These are phyloP conservation scores for Bufo bufo DNA, from an alignment of 2,113 vertebrate genomes.

Conservation along the genomic window DNA sequence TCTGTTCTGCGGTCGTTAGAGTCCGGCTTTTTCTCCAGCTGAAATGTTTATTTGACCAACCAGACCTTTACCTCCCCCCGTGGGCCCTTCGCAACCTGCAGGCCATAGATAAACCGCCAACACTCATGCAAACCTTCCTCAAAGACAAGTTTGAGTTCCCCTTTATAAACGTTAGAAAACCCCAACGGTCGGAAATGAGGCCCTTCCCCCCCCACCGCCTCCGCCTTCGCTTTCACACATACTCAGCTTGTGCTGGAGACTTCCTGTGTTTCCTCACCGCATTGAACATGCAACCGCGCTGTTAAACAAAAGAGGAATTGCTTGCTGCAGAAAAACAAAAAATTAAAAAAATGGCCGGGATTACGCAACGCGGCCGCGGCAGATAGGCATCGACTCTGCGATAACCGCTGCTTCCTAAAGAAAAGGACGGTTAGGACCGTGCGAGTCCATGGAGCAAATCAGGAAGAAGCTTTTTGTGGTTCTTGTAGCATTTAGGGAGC, in stretches of 20 bases:
- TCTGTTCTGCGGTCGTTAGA: neutral
- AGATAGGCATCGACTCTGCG: neutral
- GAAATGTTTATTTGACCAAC: neutral
- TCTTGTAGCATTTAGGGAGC: neutral
- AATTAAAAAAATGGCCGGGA: neutral
- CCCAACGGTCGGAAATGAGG: neutral
- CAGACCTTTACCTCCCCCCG: neutral
- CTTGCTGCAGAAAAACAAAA: neutral
- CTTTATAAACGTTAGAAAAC: neutral
- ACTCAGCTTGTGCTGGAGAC: neutral
- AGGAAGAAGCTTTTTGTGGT: neutral
- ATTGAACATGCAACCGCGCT: constrained; percentile 26
- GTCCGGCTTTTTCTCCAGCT: neutral
- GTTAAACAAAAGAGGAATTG: constrained; percentile 47
- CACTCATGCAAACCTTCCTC: neutral
- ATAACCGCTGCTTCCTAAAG: constrained; percentile 2
- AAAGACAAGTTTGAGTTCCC: neutral
- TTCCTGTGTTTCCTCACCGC: constrained; percentile 47
- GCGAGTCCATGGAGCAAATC: neutral
- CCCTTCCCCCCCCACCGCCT: neutral
- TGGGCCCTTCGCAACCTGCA: neutral
- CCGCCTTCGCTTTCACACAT: neutral
- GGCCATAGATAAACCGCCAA: neutral
- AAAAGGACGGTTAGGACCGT: constrained; percentile 9
- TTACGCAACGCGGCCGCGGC: neutral